Conservation (phyloP, 1,140 invertebrate species). For the Magallana angulata region DNA sequence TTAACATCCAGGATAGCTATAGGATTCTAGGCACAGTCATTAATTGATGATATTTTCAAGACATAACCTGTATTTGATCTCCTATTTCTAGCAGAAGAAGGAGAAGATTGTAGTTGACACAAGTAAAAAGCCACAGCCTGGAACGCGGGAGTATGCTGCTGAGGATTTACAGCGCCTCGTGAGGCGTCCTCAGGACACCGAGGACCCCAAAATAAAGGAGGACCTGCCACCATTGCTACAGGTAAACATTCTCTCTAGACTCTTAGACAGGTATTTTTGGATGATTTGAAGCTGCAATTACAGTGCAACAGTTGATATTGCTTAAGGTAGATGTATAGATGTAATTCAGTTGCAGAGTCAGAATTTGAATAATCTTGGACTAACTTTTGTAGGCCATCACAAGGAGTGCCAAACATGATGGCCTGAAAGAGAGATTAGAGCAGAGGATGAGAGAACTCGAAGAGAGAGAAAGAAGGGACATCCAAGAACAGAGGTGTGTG, state of each 20-base stretch:
- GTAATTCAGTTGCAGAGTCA: too few relatives aligned
- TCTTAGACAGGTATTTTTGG: too few relatives aligned
- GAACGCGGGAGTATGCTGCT: constrained; percentile 63
- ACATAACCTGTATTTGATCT: too few relatives aligned
- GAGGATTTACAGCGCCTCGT: constrained; percentile 71
- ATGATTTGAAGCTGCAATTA: too few relatives aligned
- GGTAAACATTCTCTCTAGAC: constrained; percentile 55
- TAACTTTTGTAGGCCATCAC: constrained; percentile 71
- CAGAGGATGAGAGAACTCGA: constrained; percentile 73
- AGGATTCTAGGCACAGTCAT: too few relatives aligned
- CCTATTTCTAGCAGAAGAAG: not conserved
- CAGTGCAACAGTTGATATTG: too few relatives aligned
- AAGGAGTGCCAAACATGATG: constrained; percentile 73
- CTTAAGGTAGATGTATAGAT: too few relatives aligned
- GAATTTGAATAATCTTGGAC: too few relatives aligned
- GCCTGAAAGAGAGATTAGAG: constrained; percentile 67
- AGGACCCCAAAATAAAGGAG: constrained; percentile 69
- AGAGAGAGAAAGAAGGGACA: constrained; percentile 70
- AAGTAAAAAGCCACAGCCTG: constrained; percentile 57
- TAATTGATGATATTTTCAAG: too few relatives aligned
- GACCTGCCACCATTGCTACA: constrained; percentile 76
- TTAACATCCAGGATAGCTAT: too few relatives aligned
- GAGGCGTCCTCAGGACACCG: constrained; percentile 58
- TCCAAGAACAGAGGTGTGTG: constrained; percentile 72
- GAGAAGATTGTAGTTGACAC: not conserved